Percentiles rank a stretch among this genome's conserved stretches.
phyloP scores from a whole-genome alignment of 2,113 vertebrate genomes.

The Carassius auratus region DNA sequence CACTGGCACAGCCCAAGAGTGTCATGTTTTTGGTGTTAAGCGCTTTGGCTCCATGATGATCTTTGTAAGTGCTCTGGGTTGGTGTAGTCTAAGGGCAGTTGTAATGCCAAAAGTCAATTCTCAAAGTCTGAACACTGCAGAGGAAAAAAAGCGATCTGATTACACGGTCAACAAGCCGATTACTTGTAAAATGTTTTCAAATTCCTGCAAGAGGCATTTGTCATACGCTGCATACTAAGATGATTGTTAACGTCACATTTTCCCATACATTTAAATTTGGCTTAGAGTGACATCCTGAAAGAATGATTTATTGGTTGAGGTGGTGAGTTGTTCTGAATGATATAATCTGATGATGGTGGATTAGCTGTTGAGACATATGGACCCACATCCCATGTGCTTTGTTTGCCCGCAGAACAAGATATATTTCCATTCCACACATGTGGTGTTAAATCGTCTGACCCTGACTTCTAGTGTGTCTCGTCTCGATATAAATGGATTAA shows the following conservation, averaged over 20 bases:
- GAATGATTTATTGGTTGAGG: constrained; percentile 28
- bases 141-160: constrained; percentile 31
- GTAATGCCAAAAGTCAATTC: constrained; percentile 37
- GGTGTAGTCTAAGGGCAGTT: neutral
- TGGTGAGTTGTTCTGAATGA: constrained; percentile 16
- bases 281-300: constrained; percentile 1
- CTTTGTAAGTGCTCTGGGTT: constrained; percentile 27
- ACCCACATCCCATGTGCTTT: neutral
- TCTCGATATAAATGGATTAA: constrained; percentile 11
- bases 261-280: constrained; percentile 12
- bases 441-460: neutral
- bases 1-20: neutral
- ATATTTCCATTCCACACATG: neutral
- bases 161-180: neutral
- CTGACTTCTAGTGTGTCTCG: neutral
- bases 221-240: neutral
- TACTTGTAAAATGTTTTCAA: constrained; percentile 26
- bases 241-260: neutral
- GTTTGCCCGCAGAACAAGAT: constrained; percentile 1
- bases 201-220: neutral
- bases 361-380: constrained; percentile 40
- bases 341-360: constrained; percentile 39
- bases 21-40: constrained; percentile 27
- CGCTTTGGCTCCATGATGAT: constrained; percentile 11
- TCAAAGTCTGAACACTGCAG: constrained; percentile 11